Conservation (phyloP, 2,797 vertebrate genomes). For the Taenioides sp. region DNA sequence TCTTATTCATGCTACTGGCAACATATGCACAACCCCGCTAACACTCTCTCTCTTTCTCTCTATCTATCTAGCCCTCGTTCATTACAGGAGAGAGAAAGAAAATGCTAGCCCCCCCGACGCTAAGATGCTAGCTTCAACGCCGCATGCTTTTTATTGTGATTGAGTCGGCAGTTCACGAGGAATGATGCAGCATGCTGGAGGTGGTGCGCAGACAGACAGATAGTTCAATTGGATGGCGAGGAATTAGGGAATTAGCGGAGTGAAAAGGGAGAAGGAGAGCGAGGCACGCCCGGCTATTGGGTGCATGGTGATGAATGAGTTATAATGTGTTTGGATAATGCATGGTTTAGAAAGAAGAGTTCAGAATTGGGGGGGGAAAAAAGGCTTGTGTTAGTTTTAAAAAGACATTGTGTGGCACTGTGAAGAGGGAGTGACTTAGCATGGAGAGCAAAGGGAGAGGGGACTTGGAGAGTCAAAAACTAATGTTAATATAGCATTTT, state of each 20-base stretch:
- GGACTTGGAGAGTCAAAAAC: too few species aligned
- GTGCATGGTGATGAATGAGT: background rate
- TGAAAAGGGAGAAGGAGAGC: background rate
- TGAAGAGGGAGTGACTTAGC: too few species aligned
- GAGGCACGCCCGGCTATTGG: background rate
- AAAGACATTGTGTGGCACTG: background rate
- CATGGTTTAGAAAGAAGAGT: background rate
- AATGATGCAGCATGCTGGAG: constrained; percentile 67
- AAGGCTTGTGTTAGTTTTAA: background rate
- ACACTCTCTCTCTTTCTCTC: background rate
- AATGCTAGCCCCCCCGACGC: constrained; percentile 44
- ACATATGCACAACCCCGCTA: constrained; percentile 55
- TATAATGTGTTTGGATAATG: background rate
- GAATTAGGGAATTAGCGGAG: constrained; percentile 29
- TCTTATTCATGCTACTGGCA: constrained; percentile 77
- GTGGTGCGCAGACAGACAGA: constrained; percentile 59
- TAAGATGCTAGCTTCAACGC: constrained; percentile 62
- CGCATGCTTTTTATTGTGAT: constrained; percentile 75
- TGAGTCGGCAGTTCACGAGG: constrained; percentile 69
- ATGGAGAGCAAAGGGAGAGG: too few species aligned
- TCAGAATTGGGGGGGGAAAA: background rate
- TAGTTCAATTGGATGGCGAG: constrained; percentile 52
- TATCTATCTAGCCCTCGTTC: constrained; percentile 66
- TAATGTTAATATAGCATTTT: too few species aligned
- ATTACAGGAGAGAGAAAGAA: constrained; percentile 61